Conservation (phyloP, 1,140 invertebrate genomes). For the Drosophila orena region DNA sequence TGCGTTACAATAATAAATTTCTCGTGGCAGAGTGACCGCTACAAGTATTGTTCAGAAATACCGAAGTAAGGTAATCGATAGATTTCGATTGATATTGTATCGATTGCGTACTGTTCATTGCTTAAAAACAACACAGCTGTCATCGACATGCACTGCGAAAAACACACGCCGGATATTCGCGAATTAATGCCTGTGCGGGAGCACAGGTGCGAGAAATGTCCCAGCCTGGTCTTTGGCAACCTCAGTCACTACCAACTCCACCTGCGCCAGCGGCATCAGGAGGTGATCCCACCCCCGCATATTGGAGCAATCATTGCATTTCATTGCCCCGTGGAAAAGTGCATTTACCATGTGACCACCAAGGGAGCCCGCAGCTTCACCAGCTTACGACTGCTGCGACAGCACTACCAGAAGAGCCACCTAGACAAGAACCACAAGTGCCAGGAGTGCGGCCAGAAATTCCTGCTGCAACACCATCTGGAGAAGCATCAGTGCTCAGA, state of each 20-base stretch:
- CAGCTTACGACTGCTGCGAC: constrained; percentile 78
- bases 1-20: constrained; percentile 21
- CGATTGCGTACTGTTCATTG: neutral
- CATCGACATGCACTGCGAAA: constrained; percentile 13
- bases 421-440: constrained; percentile 86
- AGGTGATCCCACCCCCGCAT: neutral
- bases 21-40: constrained; percentile 6
- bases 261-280: constrained; percentile 55
- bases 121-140: neutral
- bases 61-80: neutral
- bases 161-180: constrained; percentile 50
- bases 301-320: constrained; percentile 14
- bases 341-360: constrained; percentile 46
- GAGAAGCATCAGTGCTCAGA: constrained; percentile 85
- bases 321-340: constrained; percentile 56
- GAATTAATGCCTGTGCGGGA: constrained; percentile 57
- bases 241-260: constrained; percentile 65
- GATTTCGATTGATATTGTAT: neutral
- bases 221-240: constrained; percentile 56
- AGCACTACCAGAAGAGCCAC: constrained; percentile 89
- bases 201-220: constrained; percentile 53
- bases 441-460: constrained; percentile 86
- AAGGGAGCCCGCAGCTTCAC: constrained; percentile 61
- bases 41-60: neutral
- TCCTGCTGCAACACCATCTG: constrained; percentile 86